Evolutionary conservation across 2,888 invertebrate genomes (phyloP), one percentile per base, ranked within the genome.

Genomic region (Aethes cnicana): DNA sequence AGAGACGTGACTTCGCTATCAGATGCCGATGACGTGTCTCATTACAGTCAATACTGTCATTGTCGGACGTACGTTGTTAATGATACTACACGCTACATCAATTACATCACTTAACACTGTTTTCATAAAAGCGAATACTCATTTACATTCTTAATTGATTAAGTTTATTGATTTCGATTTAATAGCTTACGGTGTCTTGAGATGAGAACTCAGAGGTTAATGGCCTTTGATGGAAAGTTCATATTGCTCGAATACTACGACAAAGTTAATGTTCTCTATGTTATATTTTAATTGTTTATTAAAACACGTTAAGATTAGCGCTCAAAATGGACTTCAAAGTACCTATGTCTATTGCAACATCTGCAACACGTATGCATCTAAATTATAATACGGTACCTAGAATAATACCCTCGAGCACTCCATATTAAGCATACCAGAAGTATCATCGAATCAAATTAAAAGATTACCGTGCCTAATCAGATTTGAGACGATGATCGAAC

Each of bases 401-500:
- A 6, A 35, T 7, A 3, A 26, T 21, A 35, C 49, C 49, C 18
- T 49, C 28, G 16, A 35, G 35, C 35, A 49, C 20, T 20, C 49
- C 30, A 30, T 50, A 36, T 30, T 48, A 18, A 20, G 48, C 28
- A 12, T 14, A 39, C 35, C 30, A 11, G 14, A 39, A 36, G 48
- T 48, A 48, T 37, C 50, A 37, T 44, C 36, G 28, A 36, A 43
- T 28, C 28, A 37, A 35, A 30, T 36, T 36, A 50, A 30, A 37
- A 43, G 36, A 43, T 50, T 37, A 28, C 43, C 32, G 5, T 23
- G 47, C 30, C 46, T 52, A 52, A 52, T 52, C 52, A 46, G 52
- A 52, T 52, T 52, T 20, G 32, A 46, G 46, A 39, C 44, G 44
- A 46, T 52, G 52, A 52, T 52, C 52, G 52, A 52, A 52, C 52